Percentiles rank a stretch among this genome's conserved stretches.
phyloP scores from a whole-genome alignment of 2,888 invertebrate genomes.

The Phoenoteleia sp. region DNA sequence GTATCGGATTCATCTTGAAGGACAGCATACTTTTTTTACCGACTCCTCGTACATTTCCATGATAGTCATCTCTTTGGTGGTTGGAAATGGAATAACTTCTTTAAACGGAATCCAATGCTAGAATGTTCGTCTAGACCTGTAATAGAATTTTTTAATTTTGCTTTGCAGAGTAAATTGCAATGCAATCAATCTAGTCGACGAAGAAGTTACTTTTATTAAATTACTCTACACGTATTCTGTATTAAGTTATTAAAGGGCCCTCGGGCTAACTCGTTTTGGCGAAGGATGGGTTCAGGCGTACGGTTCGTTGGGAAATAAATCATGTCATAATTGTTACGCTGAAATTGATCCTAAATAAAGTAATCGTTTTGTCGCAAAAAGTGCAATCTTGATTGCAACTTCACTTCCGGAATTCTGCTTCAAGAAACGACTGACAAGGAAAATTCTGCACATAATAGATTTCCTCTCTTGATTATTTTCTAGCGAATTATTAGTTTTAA shows the following conservation, averaged over 20 bases:
- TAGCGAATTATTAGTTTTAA: constrained; percentile 9
- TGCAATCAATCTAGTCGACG: not conserved
- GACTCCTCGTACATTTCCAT: not conserved
- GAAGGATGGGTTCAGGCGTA: not conserved
- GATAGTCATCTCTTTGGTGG: not conserved
- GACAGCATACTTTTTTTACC: not conserved
- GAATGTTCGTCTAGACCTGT: not conserved
- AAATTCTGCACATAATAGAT: not conserved
- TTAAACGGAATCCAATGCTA: not conserved
- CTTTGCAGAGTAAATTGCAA: not conserved
- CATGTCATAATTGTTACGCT: constrained; percentile 10
- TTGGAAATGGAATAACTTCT: not conserved
- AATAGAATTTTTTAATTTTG: not conserved
- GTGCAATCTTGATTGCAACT: not conserved
- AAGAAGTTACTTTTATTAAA: constrained; percentile 13
- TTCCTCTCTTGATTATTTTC: constrained; percentile 17
- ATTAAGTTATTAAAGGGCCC: constrained; percentile 29
- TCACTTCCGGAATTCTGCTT: not conserved
- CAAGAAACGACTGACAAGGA: not conserved
- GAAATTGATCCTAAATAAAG: not conserved
- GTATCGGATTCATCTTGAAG: not conserved
- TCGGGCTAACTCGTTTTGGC: constrained; percentile 22
- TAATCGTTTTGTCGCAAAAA: constrained; percentile 12
- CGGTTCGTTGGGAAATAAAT: constrained; percentile 13
- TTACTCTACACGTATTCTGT: not conserved